Evolutionary conservation across 1,140 invertebrate species (phyloP).

Genomic region (Neotoxoptera formosana): DNA sequence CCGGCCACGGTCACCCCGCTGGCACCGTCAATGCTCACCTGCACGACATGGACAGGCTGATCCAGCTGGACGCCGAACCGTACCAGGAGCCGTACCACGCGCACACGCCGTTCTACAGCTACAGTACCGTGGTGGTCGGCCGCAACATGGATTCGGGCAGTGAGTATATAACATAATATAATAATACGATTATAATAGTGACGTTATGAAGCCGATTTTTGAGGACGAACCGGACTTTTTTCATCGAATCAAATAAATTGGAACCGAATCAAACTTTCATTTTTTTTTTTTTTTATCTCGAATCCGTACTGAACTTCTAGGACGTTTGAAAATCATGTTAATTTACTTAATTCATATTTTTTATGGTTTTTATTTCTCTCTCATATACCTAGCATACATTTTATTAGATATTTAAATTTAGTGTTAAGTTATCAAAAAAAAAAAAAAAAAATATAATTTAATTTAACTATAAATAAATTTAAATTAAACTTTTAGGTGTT

Average conservation of each 20-base stretch:
- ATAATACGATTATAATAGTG: neutral
- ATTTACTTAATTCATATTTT: neutral
- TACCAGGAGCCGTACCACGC: constrained; percentile 84
- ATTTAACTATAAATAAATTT: too few species aligned
- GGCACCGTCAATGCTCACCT: constrained; percentile 61
- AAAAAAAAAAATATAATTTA: too few species aligned
- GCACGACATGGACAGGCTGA: constrained; percentile 65
- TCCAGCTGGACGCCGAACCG: constrained; percentile 72
- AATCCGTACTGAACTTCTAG: neutral
- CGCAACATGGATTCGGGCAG: constrained; percentile 62
- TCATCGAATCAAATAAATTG: neutral
- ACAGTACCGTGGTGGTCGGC: constrained; percentile 80
- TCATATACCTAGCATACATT: too few species aligned
- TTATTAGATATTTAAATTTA: too few species aligned
- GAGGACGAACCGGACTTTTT: too few species aligned
- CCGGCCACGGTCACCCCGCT: constrained; percentile 63
- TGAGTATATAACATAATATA: neutral
- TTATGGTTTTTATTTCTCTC: neutral
- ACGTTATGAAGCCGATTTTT: too few species aligned
- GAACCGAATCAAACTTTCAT: too few species aligned
- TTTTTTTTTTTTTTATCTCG: too few species aligned
- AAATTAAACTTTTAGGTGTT: too few species aligned
- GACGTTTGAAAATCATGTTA: neutral
- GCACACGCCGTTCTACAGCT: constrained; percentile 78
- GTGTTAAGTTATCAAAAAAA: too few species aligned